phyloP scores from a whole-genome alignment of 1,140 invertebrate species.

The Whitmania pigra region DNA sequence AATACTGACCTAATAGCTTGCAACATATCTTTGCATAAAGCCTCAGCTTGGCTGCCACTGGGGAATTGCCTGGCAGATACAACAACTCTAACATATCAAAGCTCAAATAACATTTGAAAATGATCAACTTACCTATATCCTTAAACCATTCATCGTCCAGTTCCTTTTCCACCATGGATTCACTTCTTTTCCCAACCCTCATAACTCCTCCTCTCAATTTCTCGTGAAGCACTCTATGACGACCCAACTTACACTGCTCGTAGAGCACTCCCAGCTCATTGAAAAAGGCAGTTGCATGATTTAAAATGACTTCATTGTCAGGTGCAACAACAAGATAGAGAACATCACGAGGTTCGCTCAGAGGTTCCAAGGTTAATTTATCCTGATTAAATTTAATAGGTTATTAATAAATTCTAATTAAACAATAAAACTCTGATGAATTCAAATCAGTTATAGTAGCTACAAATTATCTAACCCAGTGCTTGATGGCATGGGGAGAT shows the following conservation, averaged over 20 bases:
- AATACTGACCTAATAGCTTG: slow-evolving; percentile 34
- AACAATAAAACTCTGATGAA: not conserved
- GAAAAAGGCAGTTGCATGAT: slow-evolving; percentile 71
- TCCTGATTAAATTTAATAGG: slow-evolving; percentile 46
- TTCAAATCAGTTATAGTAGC: not conserved
- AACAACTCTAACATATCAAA: not conserved
- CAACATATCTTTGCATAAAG: slow-evolving; percentile 66
- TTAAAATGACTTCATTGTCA: slow-evolving; percentile 70
- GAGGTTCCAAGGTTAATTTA: slow-evolving; percentile 80
- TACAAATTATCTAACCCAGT: slow-evolving; percentile 52
- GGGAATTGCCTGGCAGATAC: slow-evolving; percentile 55
- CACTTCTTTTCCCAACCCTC: slow-evolving; percentile 59
- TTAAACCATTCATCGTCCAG: slow-evolving; percentile 82
- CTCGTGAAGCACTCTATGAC: slow-evolving; percentile 73
- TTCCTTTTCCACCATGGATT: slow-evolving; percentile 53
- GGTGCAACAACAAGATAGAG: slow-evolving; percentile 87
- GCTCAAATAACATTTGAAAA: not conserved
- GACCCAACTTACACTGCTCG: slow-evolving; percentile 76
- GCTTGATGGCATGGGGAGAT: slow-evolving; percentile 78
- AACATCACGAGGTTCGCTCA: slow-evolving; percentile 76
- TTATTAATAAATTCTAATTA: not conserved
- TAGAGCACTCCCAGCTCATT: slow-evolving; percentile 80
- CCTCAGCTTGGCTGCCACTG: slow-evolving; percentile 52
- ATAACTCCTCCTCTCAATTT: slow-evolving; percentile 74
- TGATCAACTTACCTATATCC: slow-evolving; percentile 40